Evolutionary conservation across 2,797 vertebrate species (phyloP).

Genomic region (Aldrovandia affinis): DNA sequence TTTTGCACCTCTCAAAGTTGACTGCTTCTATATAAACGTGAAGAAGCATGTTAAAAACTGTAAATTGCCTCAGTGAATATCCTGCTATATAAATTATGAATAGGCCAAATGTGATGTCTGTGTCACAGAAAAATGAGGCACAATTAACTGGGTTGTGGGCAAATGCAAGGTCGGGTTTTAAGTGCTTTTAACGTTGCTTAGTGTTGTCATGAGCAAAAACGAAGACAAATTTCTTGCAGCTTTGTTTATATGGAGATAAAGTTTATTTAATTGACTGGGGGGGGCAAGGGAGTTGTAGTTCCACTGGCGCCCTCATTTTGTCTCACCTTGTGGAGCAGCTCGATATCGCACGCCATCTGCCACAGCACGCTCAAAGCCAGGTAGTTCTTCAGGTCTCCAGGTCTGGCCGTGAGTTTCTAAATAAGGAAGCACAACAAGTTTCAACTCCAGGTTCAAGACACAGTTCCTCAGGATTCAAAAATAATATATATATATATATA

Average conservation of each 20-base stretch:
- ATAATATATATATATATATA: too few relatives aligned
- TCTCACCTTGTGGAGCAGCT: slow-evolving; percentile 86
- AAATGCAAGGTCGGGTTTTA: too few relatives aligned
- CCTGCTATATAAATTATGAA: too few relatives aligned
- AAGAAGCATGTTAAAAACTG: too few relatives aligned
- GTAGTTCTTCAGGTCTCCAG: slow-evolving; percentile 73
- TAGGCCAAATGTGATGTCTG: too few relatives aligned
- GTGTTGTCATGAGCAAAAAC: neutral
- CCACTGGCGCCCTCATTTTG: neutral
- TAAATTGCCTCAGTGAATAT: too few relatives aligned
- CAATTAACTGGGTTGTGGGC: too few relatives aligned
- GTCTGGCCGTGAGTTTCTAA: slow-evolving; percentile 78
- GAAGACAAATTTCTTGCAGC: neutral
- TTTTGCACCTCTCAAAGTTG: too few relatives aligned
- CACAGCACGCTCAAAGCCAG: slow-evolving; percentile 79
- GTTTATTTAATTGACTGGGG: neutral
- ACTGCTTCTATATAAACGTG: too few relatives aligned
- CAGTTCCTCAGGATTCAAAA: too few relatives aligned
- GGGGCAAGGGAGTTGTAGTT: neutral
- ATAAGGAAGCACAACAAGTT: slow-evolving; percentile 41
- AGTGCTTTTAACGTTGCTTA: too few relatives aligned
- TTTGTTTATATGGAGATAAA: neutral
- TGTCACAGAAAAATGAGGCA: too few relatives aligned
- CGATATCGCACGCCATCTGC: slow-evolving; percentile 86
- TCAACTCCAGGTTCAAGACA: neutral